Percentiles rank a stretch among this genome's conserved stretches.
Evolutionary conservation across 2,888 invertebrate genomes (phyloP).

Genomic region (Microchrysa polita): DNA sequence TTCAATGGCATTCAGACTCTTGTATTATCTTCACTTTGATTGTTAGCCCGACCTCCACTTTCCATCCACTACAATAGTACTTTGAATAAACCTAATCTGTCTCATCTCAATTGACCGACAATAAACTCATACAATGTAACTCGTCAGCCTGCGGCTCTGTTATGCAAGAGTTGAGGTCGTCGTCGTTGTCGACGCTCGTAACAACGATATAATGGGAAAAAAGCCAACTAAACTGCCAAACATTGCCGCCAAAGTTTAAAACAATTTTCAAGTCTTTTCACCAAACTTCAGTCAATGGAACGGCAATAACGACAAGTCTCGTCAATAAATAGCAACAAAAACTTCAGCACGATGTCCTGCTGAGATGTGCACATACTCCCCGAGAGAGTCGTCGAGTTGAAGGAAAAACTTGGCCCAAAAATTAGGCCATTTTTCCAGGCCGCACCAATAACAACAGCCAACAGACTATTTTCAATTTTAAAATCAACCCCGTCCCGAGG

Average conservation of each 20-base stretch:
- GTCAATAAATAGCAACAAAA: background rate
- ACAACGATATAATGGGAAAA: slow-evolving; percentile 31
- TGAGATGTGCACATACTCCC: background rate
- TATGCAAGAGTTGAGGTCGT: background rate
- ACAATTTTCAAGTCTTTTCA: slow-evolving; percentile 26
- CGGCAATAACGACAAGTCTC: background rate
- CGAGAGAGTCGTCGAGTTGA: background rate
- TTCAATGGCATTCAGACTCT: too few species aligned
- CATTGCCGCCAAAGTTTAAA: slow-evolving; percentile 38
- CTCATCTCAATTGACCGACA: background rate
- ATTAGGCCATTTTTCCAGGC: slow-evolving; percentile 19
- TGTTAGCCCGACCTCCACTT: background rate
- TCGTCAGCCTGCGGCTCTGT: background rate
- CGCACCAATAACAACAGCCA: too few species aligned
- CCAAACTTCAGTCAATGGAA: slow-evolving; percentile 18
- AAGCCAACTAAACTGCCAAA: slow-evolving; percentile 34
- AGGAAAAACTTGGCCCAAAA: background rate
- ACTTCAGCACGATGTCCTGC: background rate
- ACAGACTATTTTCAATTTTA: slow-evolving; percentile 18
- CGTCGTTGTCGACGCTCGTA: background rate
- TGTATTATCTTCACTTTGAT: too few species aligned
- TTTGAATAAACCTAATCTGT: background rate
- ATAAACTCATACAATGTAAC: background rate
- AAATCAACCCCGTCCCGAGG: background rate
- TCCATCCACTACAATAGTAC: background rate